Evolutionary conservation across 2,113 vertebrate genomes (phyloP).

Genomic region (Cairina moschata): DNA sequence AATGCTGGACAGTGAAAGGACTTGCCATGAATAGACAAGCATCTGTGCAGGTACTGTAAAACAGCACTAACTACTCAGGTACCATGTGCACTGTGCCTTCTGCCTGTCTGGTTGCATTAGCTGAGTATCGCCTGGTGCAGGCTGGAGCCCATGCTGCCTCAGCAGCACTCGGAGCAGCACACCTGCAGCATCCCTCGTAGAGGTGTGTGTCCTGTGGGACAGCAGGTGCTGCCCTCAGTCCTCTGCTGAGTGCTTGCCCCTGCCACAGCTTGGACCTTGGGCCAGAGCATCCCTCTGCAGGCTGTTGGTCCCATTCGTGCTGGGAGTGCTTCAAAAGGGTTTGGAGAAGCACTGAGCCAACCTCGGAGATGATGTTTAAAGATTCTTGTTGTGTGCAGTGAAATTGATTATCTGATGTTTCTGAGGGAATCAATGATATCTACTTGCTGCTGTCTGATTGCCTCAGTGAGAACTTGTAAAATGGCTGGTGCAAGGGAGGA

Average conservation of each 20-base stretch:
- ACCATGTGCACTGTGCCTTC: background rate
- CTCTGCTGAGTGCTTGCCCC: background rate
- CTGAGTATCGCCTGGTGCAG: background rate
- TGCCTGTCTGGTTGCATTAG: background rate
- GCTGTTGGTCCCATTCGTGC: rapidly evolving
- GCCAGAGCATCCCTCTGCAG: background rate
- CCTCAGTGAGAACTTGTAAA: too few relatives aligned
- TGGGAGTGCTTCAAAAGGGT: rapidly evolving
- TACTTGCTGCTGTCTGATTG: background rate
- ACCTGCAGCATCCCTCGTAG: too few relatives aligned
- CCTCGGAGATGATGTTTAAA: rapidly evolving
- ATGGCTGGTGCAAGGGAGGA: rapidly evolving
- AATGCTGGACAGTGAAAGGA: background rate
- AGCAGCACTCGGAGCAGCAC: background rate
- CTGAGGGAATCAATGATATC: background rate
- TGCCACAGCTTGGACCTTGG: background rate
- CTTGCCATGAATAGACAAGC: background rate
- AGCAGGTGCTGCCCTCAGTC: rapidly evolving
- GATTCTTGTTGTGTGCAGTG: too few relatives aligned
- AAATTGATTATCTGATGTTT: background rate
- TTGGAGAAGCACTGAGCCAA: rapidly evolving
- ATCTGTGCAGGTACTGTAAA: background rate
- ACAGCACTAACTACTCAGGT: background rate
- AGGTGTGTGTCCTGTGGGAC: background rate
- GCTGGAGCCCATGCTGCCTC: background rate